A percentile compares a stretch with the other conserved stretches of the same genome.
These are phyloP conservation scores for Apotomis betuletana DNA, from an alignment of 2,888 invertebrate genomes.

Conservation along the genomic window DNA sequence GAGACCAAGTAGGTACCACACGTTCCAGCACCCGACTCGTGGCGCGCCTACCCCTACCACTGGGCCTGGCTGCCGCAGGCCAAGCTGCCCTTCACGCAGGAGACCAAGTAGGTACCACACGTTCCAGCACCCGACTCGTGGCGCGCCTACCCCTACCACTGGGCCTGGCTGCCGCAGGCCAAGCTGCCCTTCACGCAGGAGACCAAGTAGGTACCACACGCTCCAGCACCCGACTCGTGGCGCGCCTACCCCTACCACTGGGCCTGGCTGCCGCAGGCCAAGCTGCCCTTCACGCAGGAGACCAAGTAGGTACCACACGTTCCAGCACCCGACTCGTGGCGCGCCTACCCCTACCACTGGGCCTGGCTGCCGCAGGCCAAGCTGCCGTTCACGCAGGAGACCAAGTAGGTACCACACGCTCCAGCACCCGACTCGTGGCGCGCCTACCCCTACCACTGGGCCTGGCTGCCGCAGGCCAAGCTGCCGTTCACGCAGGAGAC, in stretches of 20 bases:
- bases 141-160: conserved; percentile 91
- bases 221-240: conserved; percentile 94
- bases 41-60: conserved; percentile 99
- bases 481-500: conserved; percentile 97
- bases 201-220: too few relatives aligned
- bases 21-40: conserved; percentile 87
- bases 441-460: conserved; percentile 99
- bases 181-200: conserved; percentile 86
- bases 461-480: conserved; percentile 98
- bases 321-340: conserved; percentile 95
- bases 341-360: conserved; percentile 99
- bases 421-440: conserved; percentile 2
- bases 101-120: conserved; percentile 88
- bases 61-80: conserved; percentile 99
- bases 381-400: conserved; percentile 96
- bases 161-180: conserved; percentile 99
- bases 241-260: conserved; percentile 91
- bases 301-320: too few relatives aligned
- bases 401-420: conserved; percentile 65
- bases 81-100: conserved; percentile 96
- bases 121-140: conserved; percentile 99
- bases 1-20: conserved; percentile 83
- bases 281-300: conserved; percentile 84
- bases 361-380: conserved; percentile 99
- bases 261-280: conserved; percentile 99